These are phyloP conservation scores for Phataginus tetradactyla DNA, from an alignment of 2,797 vertebrate genomes.

Conservation along the genomic window DNA sequence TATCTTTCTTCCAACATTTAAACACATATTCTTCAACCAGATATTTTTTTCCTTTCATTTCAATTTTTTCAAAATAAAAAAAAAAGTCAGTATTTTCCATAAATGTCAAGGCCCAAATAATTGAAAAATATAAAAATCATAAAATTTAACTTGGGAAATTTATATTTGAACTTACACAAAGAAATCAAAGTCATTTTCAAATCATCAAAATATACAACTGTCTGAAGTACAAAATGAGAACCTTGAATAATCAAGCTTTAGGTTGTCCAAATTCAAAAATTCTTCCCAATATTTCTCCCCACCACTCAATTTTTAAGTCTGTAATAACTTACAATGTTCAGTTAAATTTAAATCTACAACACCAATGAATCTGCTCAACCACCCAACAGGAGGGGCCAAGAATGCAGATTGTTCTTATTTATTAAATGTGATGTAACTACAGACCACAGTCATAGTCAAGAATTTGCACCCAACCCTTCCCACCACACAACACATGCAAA, in stretches of 20 bases:
- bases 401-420: slow-evolving; percentile 60
- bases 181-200: slow-evolving; percentile 1
- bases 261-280: slow-evolving; percentile 51
- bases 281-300: slow-evolving; percentile 40
- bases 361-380: background rate
- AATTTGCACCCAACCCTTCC: slow-evolving; percentile 36
- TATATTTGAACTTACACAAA: background rate
- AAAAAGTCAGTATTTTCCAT: background rate
- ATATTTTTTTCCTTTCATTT: background rate
- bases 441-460: slow-evolving; percentile 14
- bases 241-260: slow-evolving; percentile 25
- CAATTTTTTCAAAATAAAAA: background rate
- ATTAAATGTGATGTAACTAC: slow-evolving; percentile 53
- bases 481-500: slow-evolving; percentile 65
- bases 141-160: slow-evolving; percentile 25
- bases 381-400: background rate
- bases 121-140: slow-evolving; percentile 40
- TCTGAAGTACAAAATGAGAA: slow-evolving; percentile 16
- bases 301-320: slow-evolving; percentile 14
- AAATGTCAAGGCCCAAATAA: background rate
- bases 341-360: slow-evolving; percentile 13
- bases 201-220: slow-evolving; percentile 38
- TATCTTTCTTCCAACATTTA: slow-evolving; percentile 2
- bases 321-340: background rate
- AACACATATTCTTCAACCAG: background rate